Percentiles rank a stretch among this genome's conserved stretches.
Evolutionary conservation across 1,140 invertebrate genomes (phyloP).

Genomic region (Drosophila athabasca): DNA sequence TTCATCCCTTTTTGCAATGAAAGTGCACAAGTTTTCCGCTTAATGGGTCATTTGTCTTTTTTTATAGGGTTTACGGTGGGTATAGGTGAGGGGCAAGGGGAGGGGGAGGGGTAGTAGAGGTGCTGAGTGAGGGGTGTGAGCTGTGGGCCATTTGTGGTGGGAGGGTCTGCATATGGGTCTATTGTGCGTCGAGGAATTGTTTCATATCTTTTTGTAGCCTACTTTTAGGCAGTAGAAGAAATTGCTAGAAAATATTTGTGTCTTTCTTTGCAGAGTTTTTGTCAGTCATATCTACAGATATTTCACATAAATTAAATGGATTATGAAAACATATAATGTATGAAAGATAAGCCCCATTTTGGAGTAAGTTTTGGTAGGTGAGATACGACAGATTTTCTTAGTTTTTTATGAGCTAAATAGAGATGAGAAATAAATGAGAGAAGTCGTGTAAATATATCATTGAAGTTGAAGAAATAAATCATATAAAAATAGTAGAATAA

Average conservation of each 20-base stretch:
- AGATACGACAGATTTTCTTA: too few relatives aligned
- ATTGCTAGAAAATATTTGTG: too few relatives aligned
- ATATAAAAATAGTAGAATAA: too few relatives aligned
- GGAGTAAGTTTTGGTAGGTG: too few relatives aligned
- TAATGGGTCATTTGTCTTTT: slow-evolving; percentile 81
- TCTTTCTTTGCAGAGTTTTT: too few relatives aligned
- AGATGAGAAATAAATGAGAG: too few relatives aligned
- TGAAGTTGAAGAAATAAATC: too few relatives aligned
- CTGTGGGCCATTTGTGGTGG: background rate
- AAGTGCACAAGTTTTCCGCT: slow-evolving; percentile 79
- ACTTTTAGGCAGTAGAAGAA: background rate
- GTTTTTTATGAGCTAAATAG: too few relatives aligned
- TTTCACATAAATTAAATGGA: too few relatives aligned
- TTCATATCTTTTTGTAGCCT: background rate
- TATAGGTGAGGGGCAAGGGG: background rate
- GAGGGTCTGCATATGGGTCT: background rate
- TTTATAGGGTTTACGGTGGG: slow-evolving; percentile 52
- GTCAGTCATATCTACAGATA: background rate
- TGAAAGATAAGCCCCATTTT: too few relatives aligned
- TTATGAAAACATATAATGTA: too few relatives aligned
- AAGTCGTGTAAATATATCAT: too few relatives aligned
- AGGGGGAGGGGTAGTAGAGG: background rate
- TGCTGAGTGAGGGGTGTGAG: background rate
- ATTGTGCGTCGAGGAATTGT: background rate
- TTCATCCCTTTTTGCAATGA: slow-evolving; percentile 54